Conservation (phyloP, 2,797 vertebrate species). For the Poeciliopsis presidionis region DNA sequence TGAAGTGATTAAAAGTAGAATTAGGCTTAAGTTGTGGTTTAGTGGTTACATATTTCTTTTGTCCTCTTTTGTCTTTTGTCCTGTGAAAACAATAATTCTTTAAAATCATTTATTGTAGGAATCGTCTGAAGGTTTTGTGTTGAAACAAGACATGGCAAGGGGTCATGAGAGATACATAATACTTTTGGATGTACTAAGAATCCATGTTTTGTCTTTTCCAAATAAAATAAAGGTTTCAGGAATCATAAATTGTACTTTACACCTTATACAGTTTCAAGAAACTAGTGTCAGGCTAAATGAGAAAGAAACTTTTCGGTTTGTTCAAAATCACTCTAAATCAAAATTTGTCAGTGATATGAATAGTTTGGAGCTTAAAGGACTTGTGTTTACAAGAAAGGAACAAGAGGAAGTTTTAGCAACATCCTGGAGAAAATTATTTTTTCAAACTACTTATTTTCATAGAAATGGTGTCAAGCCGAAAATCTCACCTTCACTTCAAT, state of each 20-base stretch:
- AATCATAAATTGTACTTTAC: not conserved
- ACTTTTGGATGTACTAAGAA: too few relatives aligned
- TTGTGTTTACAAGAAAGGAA: not conserved
- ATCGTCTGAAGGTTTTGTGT: not conserved
- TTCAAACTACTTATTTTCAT: not conserved
- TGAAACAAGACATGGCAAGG: not conserved
- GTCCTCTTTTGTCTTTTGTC: not conserved
- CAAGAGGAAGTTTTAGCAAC: not conserved
- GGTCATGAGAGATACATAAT: not conserved
- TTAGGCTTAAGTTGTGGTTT: not conserved
- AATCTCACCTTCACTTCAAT: not conserved
- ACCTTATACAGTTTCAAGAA: not conserved
- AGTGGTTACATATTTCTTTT: not conserved
- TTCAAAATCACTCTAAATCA: not conserved
- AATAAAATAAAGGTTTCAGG: too few relatives aligned
- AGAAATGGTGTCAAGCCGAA: not conserved
- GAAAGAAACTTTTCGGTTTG: not conserved
- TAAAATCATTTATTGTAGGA: not conserved
- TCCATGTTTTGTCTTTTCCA: too few relatives aligned
- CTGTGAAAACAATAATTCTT: not conserved
- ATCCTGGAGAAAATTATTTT: not conserved
- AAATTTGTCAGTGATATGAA: not conserved
- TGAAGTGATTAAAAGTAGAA: not conserved
- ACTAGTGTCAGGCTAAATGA: not conserved
- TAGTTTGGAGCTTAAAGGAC: not conserved